phyloP scores from a whole-genome alignment of 2,113 vertebrate species.

The Sorex araneus region DNA sequence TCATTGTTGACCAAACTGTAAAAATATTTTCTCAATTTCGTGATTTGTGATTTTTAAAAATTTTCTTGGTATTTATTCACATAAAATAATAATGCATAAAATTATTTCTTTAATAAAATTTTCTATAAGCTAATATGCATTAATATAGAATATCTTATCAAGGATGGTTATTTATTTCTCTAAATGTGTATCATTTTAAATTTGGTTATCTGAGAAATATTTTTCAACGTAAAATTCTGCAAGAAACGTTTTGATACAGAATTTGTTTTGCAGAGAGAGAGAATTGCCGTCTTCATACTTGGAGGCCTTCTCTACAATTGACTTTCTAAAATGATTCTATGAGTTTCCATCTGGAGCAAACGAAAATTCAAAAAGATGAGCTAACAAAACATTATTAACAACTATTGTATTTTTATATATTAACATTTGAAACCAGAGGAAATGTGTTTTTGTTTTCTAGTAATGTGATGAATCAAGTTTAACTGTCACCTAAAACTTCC shows the following conservation, averaged over 20 bases:
- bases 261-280: conserved; percentile 65
- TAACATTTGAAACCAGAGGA: conserved; percentile 69
- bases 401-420: conserved; percentile 50
- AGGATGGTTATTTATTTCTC: background rate
- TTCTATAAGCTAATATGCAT: background rate
- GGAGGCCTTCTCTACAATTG: background rate
- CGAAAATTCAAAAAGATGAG: conserved; percentile 41
- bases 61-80: background rate
- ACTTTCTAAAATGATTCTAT: conserved; percentile 45
- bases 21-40: no score
- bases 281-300: background rate
- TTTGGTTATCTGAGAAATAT: background rate
- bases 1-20: no score
- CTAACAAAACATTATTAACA: conserved; percentile 67
- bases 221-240: background rate
- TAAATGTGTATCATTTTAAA: background rate
- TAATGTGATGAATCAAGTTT: background rate
- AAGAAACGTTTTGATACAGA: background rate
- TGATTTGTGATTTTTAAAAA: no score
- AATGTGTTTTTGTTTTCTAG: conserved; percentile 72
- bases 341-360: conserved; percentile 19
- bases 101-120: background rate
- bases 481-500: conserved; percentile 32
- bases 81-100: background rate
- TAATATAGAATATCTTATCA: background rate